Percentiles rank a stretch among this genome's conserved stretches.
Evolutionary conservation across 2,888 invertebrate genomes (phyloP).

Genomic region (Creontiades dilutus): DNA sequence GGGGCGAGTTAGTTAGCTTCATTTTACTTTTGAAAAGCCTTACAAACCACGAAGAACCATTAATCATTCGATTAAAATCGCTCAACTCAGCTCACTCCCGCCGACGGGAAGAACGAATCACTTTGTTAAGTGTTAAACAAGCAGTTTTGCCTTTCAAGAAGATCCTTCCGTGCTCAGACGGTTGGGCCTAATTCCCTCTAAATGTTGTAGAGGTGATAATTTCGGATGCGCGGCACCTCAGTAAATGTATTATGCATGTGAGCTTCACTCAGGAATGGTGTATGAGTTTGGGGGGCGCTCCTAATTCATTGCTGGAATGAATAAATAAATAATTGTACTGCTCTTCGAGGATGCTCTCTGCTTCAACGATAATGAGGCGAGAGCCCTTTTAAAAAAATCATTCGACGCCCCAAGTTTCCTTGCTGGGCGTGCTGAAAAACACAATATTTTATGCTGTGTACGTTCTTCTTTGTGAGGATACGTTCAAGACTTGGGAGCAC

Average conservation of each 20-base stretch:
- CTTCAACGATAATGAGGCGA: constrained; percentile 7
- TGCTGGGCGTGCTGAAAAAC: too few relatives aligned
- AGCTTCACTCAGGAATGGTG: constrained; percentile 18
- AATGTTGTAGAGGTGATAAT: constrained; percentile 32
- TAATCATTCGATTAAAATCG: constrained; percentile 24
- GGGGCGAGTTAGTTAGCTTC: constrained; percentile 9
- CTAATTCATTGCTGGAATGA: constrained; percentile 29
- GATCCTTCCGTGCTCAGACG: background rate
- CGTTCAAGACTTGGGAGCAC: too few relatives aligned
- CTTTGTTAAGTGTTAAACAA: constrained; percentile 17
- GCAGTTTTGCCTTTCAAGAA: background rate
- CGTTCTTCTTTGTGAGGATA: too few relatives aligned
- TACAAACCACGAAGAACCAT: background rate
- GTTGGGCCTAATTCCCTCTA: background rate
- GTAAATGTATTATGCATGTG: constrained; percentile 15
- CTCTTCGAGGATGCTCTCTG: background rate
- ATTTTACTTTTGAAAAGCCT: constrained; percentile 25
- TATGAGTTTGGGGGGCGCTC: constrained; percentile 14
- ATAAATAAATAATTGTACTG: constrained; percentile 23
- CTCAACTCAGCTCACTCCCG: background rate
- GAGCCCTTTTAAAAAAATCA: background rate
- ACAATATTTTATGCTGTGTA: too few relatives aligned
- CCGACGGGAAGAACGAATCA: background rate
- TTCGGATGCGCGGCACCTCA: constrained; percentile 11
- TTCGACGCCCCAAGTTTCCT: background rate